Base-by-base conservation (phyloP, 2,797 vertebrate genomes). In the Tolypeutes matacus region DNA sequence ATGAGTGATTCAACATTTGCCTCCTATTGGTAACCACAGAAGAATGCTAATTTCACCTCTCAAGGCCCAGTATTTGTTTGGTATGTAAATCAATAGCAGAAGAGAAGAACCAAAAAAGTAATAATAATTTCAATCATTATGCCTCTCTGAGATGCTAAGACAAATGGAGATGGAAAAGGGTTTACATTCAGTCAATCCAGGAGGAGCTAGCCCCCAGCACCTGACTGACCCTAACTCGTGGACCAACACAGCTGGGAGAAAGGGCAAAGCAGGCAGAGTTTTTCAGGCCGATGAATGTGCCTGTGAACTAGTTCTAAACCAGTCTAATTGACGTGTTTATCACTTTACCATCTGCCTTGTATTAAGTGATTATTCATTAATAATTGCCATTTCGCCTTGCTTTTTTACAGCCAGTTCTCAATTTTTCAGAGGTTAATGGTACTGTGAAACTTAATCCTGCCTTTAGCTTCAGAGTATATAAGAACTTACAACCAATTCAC, bases 11-110 rank as follows among this genome's bases (percentile, higher is more conserved):
- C 93, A 91, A 84, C 70, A 91, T 81, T 81, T 96, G 85, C 84
- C 51, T 97, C 96, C 75, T 76, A 29, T 69, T 93, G 96, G 86
- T 93, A 92, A 90, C 83, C 92, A 93, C n/a, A 82, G 83, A 92
- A 95, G 93, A 98, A 96, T 90, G 92, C 39, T 94, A 97, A 97
- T 95, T 92, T 92, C 85, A 95, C 92, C 91, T 93, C 81, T 93
- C 90, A 96, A 34, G 29, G 95, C 95, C 86, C 81, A 86, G 85
- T 51, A 46, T 88, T 96, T 90, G 77, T 97, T 96, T 94, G 58
- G 77, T 80, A 86, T 92, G 49, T 81, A 97, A 98, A 97, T 88
- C 73, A 95, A 86, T 21, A 85, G 72, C 87, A 95, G 70, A 93
- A 21, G 42, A 92, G 36, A 89, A 6, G 83, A 97, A 97, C n/a